Percentiles rank a stretch among this genome's conserved stretches.
Conservation (phyloP, 2,797 vertebrate species). For the Melanotaenia nigrans region DNA sequence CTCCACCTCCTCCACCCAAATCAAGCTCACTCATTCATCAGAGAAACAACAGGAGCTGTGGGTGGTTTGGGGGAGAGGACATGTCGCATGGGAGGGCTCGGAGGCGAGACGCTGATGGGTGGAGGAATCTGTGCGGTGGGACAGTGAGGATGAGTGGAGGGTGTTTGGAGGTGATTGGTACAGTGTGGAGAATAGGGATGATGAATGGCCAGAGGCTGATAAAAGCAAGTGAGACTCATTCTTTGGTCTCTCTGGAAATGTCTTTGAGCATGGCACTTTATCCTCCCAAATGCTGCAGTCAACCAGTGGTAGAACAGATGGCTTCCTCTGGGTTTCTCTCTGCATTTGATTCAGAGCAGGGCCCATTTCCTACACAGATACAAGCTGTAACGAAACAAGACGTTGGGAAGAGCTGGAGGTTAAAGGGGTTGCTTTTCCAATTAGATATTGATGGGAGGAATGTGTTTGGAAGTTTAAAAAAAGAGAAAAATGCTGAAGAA, state of each 20-base stretch:
- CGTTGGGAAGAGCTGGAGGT: neutral
- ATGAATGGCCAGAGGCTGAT: slow-evolving; percentile 35
- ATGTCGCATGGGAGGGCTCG: slow-evolving; percentile 13
- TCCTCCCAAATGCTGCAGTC: slow-evolving; percentile 44
- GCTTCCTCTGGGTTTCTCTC: slow-evolving; percentile 4
- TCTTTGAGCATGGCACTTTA: slow-evolving; percentile 75
- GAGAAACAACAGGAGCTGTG: slow-evolving; percentile 37
- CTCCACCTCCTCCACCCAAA: slow-evolving; percentile 17
- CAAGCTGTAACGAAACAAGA: neutral
- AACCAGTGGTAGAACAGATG: slow-evolving; percentile 20
- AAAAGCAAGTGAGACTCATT: slow-evolving; percentile 32
- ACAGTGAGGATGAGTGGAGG: slow-evolving; percentile 37
- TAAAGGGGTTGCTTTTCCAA: neutral
- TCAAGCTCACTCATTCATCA: slow-evolving; percentile 41
- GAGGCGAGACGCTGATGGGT: slow-evolving; percentile 37
- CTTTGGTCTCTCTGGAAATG: slow-evolving; percentile 43
- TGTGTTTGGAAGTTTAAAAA: neutral
- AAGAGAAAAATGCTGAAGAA: neutral
- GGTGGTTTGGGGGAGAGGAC: slow-evolving; percentile 24
- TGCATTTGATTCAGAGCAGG: neutral
- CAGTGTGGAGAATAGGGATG: slow-evolving; percentile 38
- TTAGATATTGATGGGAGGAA: neutral
- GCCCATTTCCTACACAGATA: neutral
- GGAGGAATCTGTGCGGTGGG: slow-evolving; percentile 22
- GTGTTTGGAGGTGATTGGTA: slow-evolving; percentile 55